A percentile compares a stretch with the other conserved stretches of the same genome.
Conservation (phyloP, 2,888 invertebrate genomes). For the Aphodius granarius region DNA sequence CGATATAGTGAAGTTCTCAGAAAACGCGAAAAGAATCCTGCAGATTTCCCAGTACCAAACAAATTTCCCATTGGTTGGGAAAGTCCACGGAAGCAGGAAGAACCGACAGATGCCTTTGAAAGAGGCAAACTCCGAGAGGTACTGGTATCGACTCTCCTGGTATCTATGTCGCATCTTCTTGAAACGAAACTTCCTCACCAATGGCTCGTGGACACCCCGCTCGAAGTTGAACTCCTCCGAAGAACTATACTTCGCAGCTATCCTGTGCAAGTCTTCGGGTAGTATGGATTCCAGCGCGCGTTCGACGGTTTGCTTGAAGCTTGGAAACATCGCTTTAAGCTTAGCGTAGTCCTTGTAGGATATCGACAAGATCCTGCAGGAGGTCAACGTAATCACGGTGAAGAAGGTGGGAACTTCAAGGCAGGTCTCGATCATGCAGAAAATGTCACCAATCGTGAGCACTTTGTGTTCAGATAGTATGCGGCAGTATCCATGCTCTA, state of each 20-base stretch:
- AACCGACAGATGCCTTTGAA: constrained; percentile 13
- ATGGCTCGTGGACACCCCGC: constrained; percentile 1
- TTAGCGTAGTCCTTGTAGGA: constrained; percentile 22
- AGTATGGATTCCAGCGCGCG: constrained; percentile 10
- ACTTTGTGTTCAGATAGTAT: constrained; percentile 25
- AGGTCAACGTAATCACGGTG: constrained; percentile 34
- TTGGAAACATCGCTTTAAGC: constrained; percentile 45
- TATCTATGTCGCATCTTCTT: neutral
- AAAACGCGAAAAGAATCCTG: constrained; percentile 29
- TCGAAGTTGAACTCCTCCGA: neutral
- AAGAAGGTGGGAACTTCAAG: constrained; percentile 32
- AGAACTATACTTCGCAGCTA: neutral
- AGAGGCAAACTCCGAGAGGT: constrained; percentile 6
- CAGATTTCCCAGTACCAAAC: constrained; percentile 35
- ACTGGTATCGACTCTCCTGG: neutral
- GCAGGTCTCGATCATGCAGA: constrained; percentile 35
- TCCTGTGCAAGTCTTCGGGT: neutral
- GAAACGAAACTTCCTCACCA: constrained; percentile 22
- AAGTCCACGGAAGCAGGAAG: constrained; percentile 29
- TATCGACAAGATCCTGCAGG: constrained; percentile 31
- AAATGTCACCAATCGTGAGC: constrained; percentile 26
- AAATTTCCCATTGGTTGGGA: constrained; percentile 33
- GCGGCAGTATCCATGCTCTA: constrained; percentile 36
- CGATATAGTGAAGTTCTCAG: constrained; percentile 26
- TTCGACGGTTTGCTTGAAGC: constrained; percentile 53